Base-by-base conservation (phyloP, 2,888 invertebrate species). In the Luperina testacea region DNA sequence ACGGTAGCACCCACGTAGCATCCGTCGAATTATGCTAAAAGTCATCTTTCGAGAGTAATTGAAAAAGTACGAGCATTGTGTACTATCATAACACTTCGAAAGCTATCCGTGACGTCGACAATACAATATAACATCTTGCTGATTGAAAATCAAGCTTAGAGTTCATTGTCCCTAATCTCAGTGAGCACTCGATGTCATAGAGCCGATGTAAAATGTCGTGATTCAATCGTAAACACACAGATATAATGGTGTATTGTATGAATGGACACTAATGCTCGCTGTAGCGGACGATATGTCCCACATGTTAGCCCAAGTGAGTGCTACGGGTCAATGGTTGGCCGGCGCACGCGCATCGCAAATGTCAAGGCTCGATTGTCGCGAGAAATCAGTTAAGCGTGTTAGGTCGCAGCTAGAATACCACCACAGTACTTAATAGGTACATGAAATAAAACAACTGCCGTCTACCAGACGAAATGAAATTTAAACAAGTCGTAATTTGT, bases 181-280 rank as follows among this genome's bases (percentile, higher is more conserved):
- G 87, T 86, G 91, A 92, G 90, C 93, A 94, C 95, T 94, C 91
- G 91, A 94, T 93, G 95, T 96, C 94, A 93, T 92, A 93, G 91
- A 92, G 90, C 90, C 91, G 88, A 91, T 92, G 93, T 93, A 89
- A 92, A 93, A 94, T 93, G 94, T 95, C 95, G 94, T 94, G 94
- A 94, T 93, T 92, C 92, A 92, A 90, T 90, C 91, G 92, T 95
- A 94, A 94, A 93, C 87, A 87, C 89, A 86, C 85, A 89, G 88
- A 90, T 92, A 92, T 95, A 95, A 95, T 94, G 92, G 94, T 88
- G 93, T 93, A 95, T 95, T 95, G 95, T 95, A 92, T 94, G 93
- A 93, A 93, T 91, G 93, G 92, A 92, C 92, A 89, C 90, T 94
- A 93, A 94, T 93, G 92, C 90, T 88, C 89, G 85, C 80, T 87